A percentile compares a stretch with the other conserved stretches of the same genome.
Evolutionary conservation across 2,888 invertebrate genomes (phyloP).

Genomic region (Dicroscelio sp.): DNA sequence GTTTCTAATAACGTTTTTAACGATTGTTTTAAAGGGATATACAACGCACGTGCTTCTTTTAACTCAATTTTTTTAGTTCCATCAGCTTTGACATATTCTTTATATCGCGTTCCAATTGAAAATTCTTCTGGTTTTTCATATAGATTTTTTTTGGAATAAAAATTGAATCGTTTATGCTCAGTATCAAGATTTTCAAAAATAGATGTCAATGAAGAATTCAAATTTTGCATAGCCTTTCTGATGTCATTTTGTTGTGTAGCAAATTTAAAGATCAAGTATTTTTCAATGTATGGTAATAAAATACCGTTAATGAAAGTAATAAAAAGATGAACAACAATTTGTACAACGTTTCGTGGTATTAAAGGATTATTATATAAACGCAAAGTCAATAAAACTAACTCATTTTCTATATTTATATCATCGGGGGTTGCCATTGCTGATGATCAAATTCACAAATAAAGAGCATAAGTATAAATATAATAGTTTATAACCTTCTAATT

Average conservation of each 20-base stretch:
- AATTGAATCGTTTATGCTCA: slow-evolving; percentile 34
- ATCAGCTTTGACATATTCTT: slow-evolving; percentile 7
- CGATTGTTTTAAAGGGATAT: neutral
- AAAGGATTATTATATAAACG: slow-evolving; percentile 36
- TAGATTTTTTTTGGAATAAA: slow-evolving; percentile 1
- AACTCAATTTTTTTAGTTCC: neutral
- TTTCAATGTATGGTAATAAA: slow-evolving; percentile 12
- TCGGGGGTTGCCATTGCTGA: too few relatives aligned
- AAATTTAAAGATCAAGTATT: too few relatives aligned
- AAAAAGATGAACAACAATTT: too few relatives aligned
- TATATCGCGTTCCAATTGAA: too few relatives aligned
- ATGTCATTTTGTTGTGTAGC: too few relatives aligned
- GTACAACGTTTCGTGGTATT: slow-evolving; percentile 17
- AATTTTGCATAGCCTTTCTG: neutral
- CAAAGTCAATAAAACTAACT: slow-evolving; percentile 2
- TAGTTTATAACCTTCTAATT: too few relatives aligned
- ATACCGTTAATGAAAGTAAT: neutral
- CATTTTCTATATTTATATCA: slow-evolving; percentile 8
- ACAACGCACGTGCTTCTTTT: neutral
- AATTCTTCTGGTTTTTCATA: neutral
- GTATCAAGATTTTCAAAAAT: slow-evolving; percentile 3
- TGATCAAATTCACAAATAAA: too few relatives aligned
- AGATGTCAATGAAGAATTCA: neutral
- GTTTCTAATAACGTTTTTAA: slow-evolving; percentile 34
- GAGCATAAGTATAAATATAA: too few relatives aligned